Percentiles rank a stretch among this genome's conserved stretches.
Conservation (phyloP, 30 jellyfish, hydroid and myxozoan genomes). For the Clytia hemisphaerica region DNA sequence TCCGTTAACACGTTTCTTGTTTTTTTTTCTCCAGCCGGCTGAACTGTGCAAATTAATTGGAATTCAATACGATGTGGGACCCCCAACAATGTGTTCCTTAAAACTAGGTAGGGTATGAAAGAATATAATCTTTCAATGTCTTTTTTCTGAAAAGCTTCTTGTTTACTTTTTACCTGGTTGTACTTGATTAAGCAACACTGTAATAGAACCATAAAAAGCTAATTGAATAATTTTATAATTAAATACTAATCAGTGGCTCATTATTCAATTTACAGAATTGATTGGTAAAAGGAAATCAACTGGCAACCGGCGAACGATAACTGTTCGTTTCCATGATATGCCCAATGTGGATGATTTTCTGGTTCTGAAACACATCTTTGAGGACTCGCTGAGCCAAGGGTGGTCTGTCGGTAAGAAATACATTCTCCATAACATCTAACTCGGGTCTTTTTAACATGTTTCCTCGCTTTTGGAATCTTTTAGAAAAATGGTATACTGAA, state of each 20-base stretch:
- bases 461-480: too few species aligned
- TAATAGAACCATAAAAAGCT: neutral
- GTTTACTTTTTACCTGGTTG: neutral
- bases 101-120: constrained; percentile 79
- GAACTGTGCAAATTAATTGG: constrained; percentile 78
- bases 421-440: too few species aligned
- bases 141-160: too few species aligned
- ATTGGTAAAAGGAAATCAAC: constrained; percentile 40
- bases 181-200: too few species aligned
- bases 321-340: constrained; percentile 75
- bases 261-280: constrained; percentile 35
- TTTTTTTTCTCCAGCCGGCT: constrained; percentile 53
- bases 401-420: constrained; percentile 14
- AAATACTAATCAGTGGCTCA: neutral
- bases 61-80: constrained; percentile 57
- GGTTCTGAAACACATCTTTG: constrained; percentile 12
- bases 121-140: too few species aligned
- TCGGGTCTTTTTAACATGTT: too few species aligned
- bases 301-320: constrained; percentile 26
- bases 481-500: too few species aligned
- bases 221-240: neutral
- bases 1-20: too few species aligned
- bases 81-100: constrained; percentile 70
- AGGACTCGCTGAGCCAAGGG: constrained; percentile 7
- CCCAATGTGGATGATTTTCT: constrained; percentile 16